These are phyloP conservation scores for Lasius platythorax DNA, from an alignment of 2,888 invertebrate species.

Conservation along the genomic window DNA sequence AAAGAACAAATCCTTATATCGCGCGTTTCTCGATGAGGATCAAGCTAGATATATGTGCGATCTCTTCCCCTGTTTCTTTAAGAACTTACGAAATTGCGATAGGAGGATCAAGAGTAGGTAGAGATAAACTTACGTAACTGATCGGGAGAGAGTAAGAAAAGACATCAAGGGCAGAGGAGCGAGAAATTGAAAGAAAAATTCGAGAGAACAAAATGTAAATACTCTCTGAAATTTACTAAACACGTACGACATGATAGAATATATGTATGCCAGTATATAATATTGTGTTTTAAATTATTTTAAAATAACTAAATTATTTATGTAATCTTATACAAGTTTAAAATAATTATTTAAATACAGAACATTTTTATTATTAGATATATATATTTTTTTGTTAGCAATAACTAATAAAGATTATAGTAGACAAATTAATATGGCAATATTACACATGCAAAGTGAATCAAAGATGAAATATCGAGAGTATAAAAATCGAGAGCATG, in stretches of 20 bases:
- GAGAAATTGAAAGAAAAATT: constrained; percentile 32
- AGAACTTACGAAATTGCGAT: constrained; percentile 32
- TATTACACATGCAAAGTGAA: neutral
- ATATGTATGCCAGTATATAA: neutral
- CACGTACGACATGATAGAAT: neutral
- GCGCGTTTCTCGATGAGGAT: constrained; percentile 26
- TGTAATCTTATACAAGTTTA: neutral
- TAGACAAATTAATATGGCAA: neutral
- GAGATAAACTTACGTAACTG: constrained; percentile 47
- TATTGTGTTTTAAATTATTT: constrained; percentile 9
- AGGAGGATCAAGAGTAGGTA: constrained; percentile 26
- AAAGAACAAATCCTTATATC: constrained; percentile 27
- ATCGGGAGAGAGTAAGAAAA: constrained; percentile 17
- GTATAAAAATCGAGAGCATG: neutral
- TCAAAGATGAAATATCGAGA: neutral
- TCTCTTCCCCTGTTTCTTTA: constrained; percentile 25
- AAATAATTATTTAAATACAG: neutral
- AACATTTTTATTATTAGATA: neutral
- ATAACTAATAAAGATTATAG: constrained; percentile 4
- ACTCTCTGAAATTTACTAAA: constrained; percentile 7
- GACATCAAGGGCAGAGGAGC: constrained; percentile 11
- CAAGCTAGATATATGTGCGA: constrained; percentile 13
- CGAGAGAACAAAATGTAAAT: neutral
- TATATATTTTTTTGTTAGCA: neutral
- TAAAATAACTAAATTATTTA: neutral